phyloP scores from a whole-genome alignment of 2,113 vertebrate species.

The Mus spicilegus region DNA sequence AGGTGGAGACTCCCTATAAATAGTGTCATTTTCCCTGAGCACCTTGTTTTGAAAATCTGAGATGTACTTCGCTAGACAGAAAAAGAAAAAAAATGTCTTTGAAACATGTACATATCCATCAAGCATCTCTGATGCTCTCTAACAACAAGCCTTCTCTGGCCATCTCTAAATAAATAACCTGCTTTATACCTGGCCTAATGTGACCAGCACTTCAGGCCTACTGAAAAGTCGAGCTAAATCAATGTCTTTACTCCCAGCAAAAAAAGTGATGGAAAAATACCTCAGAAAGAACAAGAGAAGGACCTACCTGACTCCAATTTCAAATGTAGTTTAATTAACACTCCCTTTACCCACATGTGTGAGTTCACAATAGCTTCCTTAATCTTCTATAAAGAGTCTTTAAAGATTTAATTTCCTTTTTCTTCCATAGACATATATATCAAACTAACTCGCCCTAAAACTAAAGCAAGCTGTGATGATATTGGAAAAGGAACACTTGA shows the following conservation, averaged over 20 bases:
- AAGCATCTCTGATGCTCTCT: neutral
- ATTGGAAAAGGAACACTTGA: slow-evolving; percentile 58
- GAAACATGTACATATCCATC: neutral
- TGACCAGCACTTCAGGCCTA: neutral
- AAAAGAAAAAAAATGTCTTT: neutral
- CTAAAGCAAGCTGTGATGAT: slow-evolving; percentile 55
- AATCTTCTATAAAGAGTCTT: slow-evolving; percentile 76
- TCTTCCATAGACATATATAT: slow-evolving; percentile 72
- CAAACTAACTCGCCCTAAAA: slow-evolving; percentile 64
- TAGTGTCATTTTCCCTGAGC: neutral
- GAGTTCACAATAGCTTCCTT: slow-evolving; percentile 52
- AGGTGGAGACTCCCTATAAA: neutral
- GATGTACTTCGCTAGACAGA: neutral
- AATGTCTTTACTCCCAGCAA: neutral
- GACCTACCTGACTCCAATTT: neutral
- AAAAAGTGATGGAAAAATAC: slow-evolving; percentile 38
- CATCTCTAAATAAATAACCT: slow-evolving; percentile 27
- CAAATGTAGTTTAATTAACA: slow-evolving; percentile 53
- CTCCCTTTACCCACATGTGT: slow-evolving; percentile 49
- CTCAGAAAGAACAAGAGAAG: neutral
- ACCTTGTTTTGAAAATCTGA: slow-evolving; percentile 3
- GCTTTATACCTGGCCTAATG: neutral
- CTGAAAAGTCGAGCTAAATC: neutral
- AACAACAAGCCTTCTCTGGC: neutral
- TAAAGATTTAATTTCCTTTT: slow-evolving; percentile 78